A percentile compares a stretch with the other conserved stretches of the same genome.
Evolutionary conservation across 2,113 vertebrate species (phyloP).

Genomic region (Pedionomus torquatus): DNA sequence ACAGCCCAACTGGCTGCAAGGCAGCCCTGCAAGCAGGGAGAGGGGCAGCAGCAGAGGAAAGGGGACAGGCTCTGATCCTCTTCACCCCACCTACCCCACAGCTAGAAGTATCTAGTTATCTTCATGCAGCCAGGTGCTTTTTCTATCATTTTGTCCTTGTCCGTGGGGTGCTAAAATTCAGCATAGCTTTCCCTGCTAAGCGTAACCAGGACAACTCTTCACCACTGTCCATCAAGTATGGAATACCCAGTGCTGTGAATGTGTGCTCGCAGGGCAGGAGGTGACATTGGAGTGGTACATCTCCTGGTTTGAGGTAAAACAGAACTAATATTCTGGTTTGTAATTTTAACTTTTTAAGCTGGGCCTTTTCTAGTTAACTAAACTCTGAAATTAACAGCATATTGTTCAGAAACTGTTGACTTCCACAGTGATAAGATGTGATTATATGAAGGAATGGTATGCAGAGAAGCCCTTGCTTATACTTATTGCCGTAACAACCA

Average conservation of each 20-base stretch:
- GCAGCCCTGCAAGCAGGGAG: background rate
- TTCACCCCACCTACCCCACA: background rate
- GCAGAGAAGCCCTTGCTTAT: too few relatives aligned
- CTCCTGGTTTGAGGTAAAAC: too few relatives aligned
- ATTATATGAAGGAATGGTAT: too few relatives aligned
- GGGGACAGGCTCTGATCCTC: background rate
- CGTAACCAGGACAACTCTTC: background rate
- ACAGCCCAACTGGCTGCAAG: background rate
- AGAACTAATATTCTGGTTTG: too few relatives aligned
- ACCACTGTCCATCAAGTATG: background rate
- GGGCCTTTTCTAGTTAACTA: too few relatives aligned
- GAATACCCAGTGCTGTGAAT: rapidly evolving
- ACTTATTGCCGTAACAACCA: too few relatives aligned
- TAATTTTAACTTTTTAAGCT: too few relatives aligned
- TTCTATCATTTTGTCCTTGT: background rate
- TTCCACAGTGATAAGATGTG: too few relatives aligned
- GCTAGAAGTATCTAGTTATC: background rate
- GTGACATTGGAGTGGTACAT: background rate
- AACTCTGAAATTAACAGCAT: too few relatives aligned
- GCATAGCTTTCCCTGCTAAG: background rate
- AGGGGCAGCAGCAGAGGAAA: background rate
- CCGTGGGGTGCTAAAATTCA: background rate
- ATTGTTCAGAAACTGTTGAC: too few relatives aligned
- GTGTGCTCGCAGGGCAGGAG: background rate
- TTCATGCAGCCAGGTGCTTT: background rate